Conservation (phyloP, 2,113 vertebrate species). For the Sylvia atricapilla region DNA sequence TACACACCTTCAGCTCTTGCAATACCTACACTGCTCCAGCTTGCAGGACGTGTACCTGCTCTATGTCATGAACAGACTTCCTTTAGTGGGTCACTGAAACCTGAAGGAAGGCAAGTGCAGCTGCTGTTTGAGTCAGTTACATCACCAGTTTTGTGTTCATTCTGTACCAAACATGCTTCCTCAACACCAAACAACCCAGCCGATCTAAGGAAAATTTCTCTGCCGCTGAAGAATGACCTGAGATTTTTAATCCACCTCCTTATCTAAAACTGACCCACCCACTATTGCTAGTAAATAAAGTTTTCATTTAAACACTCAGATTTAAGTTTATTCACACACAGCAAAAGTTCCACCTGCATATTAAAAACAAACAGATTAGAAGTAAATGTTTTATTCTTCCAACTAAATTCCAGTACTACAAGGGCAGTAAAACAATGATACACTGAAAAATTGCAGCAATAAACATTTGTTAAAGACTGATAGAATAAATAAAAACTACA, state of each 20-base stretch:
- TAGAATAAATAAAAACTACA: constrained; percentile 88
- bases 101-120: not conserved
- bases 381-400: constrained; percentile 95
- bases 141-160: not conserved
- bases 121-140: not conserved
- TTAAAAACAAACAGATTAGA: constrained; percentile 77
- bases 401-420: constrained; percentile 91
- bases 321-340: constrained; percentile 69
- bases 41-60: not conserved
- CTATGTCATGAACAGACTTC: not conserved
- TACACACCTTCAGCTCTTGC: not conserved
- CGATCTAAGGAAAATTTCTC: not conserved
- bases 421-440: constrained; percentile 88
- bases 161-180: not conserved
- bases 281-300: constrained; percentile 19
- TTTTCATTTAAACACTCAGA: constrained; percentile 66
- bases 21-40: not conserved
- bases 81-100: not conserved
- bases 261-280: not conserved
- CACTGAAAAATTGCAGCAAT: constrained; percentile 81
- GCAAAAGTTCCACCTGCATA: constrained; percentile 68
- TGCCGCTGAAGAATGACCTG: not conserved
- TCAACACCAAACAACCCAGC: not conserved
- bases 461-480: constrained; percentile 87
- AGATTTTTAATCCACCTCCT: not conserved